Evolutionary conservation across 2,888 invertebrate genomes (phyloP), one percentile per base, ranked within the genome.

Genomic region (Halictus ligatus): DNA sequence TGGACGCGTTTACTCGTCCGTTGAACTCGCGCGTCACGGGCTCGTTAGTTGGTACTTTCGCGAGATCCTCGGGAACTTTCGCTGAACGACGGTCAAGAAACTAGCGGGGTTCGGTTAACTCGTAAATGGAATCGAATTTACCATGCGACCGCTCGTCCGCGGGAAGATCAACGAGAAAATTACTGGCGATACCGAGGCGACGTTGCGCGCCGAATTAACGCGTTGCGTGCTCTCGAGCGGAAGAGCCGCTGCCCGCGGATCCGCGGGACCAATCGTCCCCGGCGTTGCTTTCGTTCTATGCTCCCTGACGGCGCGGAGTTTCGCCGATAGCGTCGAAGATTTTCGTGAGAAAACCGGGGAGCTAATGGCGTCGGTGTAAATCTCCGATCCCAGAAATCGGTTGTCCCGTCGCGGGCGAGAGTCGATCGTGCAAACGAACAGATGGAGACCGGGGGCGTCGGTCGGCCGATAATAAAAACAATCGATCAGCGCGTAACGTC

Each of bases 61-160:
- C 85, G 91, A 90, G 87, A 90, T 85, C 79, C n/a, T 69, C 12
- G 60, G 80, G 73, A 77, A 90, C 80, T 90, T 90, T 87, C 87
- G 78, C 80, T 80, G 29, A 64, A 64, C 64, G 78, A 48, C 82
- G 76, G 69, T 12, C 21, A 69, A 69, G 69, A 43, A 69, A 69
- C 40, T 5, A 21, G n/a, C 69, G 35, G 35, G 35, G 35, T 35
- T 35, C 12, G 67, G 80, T 81, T 67, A 75, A 81, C 58, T 78
- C 71, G 75, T 78, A 75, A 88, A 78, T 80, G 74, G 60, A 80
- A 89, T 89, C 72, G 81, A 85, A 83, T 82, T 78, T 81, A 86
- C 71, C 60, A 74, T 48, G 75, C 48, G 46, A 60, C 71, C 58
- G 58, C n/a, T 40, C 64, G 35, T 69, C 48, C 50, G 43, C 15